Evolutionary conservation across 2,888 invertebrate species (phyloP).

Genomic region (Netelia virgata): DNA sequence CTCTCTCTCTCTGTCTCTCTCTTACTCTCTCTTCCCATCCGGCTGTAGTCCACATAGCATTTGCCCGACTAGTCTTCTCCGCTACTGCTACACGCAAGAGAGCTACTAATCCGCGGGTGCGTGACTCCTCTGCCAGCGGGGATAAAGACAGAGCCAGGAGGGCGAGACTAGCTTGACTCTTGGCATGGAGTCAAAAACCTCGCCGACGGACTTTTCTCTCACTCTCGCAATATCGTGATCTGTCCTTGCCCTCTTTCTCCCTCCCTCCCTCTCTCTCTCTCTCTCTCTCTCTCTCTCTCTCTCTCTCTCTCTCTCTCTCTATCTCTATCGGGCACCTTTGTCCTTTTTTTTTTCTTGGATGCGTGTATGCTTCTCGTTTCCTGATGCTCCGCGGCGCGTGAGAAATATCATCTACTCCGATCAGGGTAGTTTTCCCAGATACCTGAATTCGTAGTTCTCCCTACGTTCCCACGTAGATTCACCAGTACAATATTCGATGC

Average conservation of each 20-base stretch:
- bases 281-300: too few relatives aligned
- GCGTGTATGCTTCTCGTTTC: conserved; percentile 36
- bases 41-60: conserved; percentile 48
- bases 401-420: conserved; percentile 50
- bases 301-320: conserved; percentile 50
- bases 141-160: conserved; percentile 60
- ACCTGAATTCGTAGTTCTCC: not conserved
- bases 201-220: conserved; percentile 61
- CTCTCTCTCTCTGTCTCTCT: conserved; percentile 12
- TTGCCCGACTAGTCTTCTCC: conserved; percentile 58
- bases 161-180: conserved; percentile 67
- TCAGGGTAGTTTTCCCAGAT: not conserved
- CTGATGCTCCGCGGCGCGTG: conserved; percentile 36
- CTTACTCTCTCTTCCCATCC: not conserved
- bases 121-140: conserved; percentile 70
- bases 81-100: conserved; percentile 45
- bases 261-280: too few relatives aligned
- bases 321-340: conserved; percentile 2
- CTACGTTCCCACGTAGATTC: not conserved
- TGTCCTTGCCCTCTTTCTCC: conserved; percentile 29
- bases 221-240: conserved; percentile 53
- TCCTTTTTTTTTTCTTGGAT: conserved; percentile 11
- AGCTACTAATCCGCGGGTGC: conserved; percentile 77
- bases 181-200: conserved; percentile 77
- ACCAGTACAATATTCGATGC: too few relatives aligned